Evolutionary conservation across 2,888 invertebrate species (phyloP), one percentile per base, ranked within the genome.

Genomic region (Fragum whitleyi): DNA sequence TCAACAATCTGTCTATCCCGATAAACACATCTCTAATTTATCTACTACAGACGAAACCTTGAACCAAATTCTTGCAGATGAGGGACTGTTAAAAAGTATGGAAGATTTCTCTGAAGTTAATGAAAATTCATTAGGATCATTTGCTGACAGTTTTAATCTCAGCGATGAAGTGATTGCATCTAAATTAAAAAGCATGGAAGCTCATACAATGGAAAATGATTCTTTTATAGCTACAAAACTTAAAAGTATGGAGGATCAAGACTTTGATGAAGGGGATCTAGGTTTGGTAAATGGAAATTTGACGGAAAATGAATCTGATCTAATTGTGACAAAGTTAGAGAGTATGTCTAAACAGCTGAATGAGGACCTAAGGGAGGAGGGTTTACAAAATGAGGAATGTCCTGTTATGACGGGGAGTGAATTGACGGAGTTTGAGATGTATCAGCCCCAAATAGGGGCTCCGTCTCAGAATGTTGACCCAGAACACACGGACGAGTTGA

Each of bases 141-240:
- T 65, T 42, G 65, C 7, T 11, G 65, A 39, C 11, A 42, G 28
- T 39, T 65, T 65, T 42, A 39, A 65, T 26, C 65, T 65, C 2
- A 65, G 21, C 21, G 65, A 65, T 23, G 65, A 65, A 42, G 65
- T 23, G 21, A 65, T 65, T 11, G 65, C 65, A 32, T 65, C 65
- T 2, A 65, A 65, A 23, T 39, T 65, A 9, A 65, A 65, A 23
- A 65, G 65, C 23, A 65, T 65, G 65, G 42, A 65, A 23, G 65
- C 65, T 11, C 65, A 65, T 23, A 23, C 9, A 9, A 36, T 65
- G 9, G 65, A 65, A 23, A 65, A 65, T 23, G 65, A 65, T 42
- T 2, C 65, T 36, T 42, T 65, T n/a, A 42, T 42, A 36, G 65
- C 65, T 16, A 21, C 65, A 16, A 71, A 53, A 53, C 36, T 29